Evolutionary conservation across 2,888 invertebrate species (phyloP).

Genomic region (Dicranocentrus wangi): DNA sequence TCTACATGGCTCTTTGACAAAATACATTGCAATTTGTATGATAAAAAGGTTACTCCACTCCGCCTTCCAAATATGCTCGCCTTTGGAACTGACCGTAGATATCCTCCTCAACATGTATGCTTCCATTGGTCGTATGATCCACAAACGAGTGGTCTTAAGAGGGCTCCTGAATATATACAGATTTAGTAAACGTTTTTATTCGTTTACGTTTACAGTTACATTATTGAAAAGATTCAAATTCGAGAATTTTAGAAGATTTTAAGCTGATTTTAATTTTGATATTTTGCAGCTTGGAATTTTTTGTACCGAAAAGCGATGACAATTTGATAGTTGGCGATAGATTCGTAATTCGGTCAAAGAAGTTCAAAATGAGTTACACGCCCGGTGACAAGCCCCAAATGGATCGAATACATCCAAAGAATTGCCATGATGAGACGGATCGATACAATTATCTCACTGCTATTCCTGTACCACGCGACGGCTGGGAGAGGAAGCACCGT

Average conservation of each 20-base stretch:
- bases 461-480: neutral
- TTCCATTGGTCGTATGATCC: constrained; percentile 31
- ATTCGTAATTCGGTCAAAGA: constrained; percentile 12
- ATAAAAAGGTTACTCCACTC: neutral
- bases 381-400: neutral
- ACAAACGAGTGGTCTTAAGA: constrained; percentile 2
- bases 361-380: constrained; percentile 22
- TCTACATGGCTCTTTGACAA: too few relatives aligned
- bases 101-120: neutral
- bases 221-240: too few relatives aligned
- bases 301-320: neutral
- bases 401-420: neutral
- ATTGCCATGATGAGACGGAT: constrained; percentile 17
- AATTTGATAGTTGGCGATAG: neutral
- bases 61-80: neutral
- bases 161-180: constrained; percentile 13
- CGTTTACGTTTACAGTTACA: too few relatives aligned
- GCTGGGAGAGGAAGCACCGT: neutral
- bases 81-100: neutral
- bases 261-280: neutral
- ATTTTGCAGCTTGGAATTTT: constrained; percentile 28
- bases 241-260: too few relatives aligned
- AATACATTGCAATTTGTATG: too few relatives aligned
- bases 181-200: constrained; percentile 26
- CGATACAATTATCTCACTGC: neutral